Percentiles rank a stretch among this genome's conserved stretches.
Evolutionary conservation across 2,888 invertebrate species (phyloP).

Genomic region (Tipula lateralis): DNA sequence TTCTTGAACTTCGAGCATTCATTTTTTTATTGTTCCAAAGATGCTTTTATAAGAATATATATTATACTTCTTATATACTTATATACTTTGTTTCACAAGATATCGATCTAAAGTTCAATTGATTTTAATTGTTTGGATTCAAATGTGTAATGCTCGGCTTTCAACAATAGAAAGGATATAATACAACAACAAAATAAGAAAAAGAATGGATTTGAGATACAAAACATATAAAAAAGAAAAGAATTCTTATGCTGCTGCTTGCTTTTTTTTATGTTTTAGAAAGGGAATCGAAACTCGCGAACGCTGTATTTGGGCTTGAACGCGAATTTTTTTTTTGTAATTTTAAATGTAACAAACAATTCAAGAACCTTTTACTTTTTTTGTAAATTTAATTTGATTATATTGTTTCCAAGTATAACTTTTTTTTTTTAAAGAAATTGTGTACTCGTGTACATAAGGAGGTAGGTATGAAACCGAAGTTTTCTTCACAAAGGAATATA

Average conservation of each 20-base stretch:
- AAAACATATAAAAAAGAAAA: background rate
- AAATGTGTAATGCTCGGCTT: background rate
- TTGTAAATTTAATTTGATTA: background rate
- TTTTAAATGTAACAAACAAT: background rate
- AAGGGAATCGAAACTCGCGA: background rate
- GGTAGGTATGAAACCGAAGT: background rate
- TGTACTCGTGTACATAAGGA: background rate
- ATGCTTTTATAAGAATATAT: background rate
- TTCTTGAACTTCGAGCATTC: constrained; percentile 4
- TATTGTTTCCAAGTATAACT: background rate
- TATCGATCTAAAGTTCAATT: background rate
- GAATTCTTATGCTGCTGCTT: background rate
- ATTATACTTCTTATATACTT: background rate
- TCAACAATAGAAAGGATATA: background rate
- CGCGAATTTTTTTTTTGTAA: background rate
- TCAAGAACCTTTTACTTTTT: constrained; percentile 15
- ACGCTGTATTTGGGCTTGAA: background rate
- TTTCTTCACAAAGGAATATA: background rate
- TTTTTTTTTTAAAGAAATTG: background rate
- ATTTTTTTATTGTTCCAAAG: background rate
- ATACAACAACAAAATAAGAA: background rate
- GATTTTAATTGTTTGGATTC: background rate
- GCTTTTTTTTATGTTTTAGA: background rate
- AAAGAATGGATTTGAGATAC: background rate
- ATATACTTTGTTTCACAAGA: background rate